Percentiles rank a stretch among this genome's conserved stretches.
These are phyloP conservation scores for Iselma pallidipennis DNA, from an alignment of 2,888 invertebrate genomes.

Conservation along the genomic window DNA sequence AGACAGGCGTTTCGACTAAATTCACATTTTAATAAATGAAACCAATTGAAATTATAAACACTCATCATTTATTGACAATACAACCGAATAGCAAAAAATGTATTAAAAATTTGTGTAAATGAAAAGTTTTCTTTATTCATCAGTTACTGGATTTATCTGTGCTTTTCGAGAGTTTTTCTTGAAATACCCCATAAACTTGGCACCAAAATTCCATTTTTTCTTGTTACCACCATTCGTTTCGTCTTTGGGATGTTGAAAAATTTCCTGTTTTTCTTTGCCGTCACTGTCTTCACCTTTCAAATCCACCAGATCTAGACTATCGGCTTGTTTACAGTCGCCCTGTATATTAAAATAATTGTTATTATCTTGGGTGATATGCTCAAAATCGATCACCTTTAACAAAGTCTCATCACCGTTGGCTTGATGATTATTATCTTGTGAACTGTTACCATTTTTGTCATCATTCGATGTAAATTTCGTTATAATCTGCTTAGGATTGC, in stretches of 20 bases:
- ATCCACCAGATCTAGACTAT: constrained; percentile 32
- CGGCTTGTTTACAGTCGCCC: constrained; percentile 4
- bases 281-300: constrained; percentile 21
- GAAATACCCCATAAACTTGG: constrained; percentile 40
- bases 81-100: constrained; percentile 1
- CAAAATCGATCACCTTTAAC: constrained; percentile 40
- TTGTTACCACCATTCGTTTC: constrained; percentile 27
- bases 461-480: constrained; percentile 43
- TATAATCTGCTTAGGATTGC: constrained; percentile 50
- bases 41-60: neutral
- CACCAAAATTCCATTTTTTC: constrained; percentile 43
- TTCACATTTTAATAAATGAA: too few relatives aligned
- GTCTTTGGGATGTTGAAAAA: constrained; percentile 26
- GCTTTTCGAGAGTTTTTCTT: constrained; percentile 31
- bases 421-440: constrained; percentile 39
- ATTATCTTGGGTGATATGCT: constrained; percentile 22
- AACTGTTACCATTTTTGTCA: constrained; percentile 35
- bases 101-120: neutral
- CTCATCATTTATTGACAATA: neutral
- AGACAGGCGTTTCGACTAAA: neutral
- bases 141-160: constrained; percentile 13
- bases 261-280: constrained; percentile 12
- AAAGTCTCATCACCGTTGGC: constrained; percentile 37
- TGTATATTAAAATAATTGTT: constrained; percentile 7
- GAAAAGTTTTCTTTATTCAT: constrained; percentile 1